Conservation (phyloP, 92 coral and sea anemone genomes). For the Actinernus sp. region DNA sequence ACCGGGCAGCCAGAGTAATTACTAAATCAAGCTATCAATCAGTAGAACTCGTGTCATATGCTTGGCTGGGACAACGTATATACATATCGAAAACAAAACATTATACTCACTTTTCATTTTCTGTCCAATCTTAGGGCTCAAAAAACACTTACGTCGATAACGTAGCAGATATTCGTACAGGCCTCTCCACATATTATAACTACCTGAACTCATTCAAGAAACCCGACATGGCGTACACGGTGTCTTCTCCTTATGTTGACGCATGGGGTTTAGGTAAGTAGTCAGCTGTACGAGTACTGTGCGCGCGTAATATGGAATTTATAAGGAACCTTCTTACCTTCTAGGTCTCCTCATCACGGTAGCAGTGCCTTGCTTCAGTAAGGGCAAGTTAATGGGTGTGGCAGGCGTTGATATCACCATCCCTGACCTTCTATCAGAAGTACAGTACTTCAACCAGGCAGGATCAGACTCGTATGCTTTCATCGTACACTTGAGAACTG, state of each 20-base stretch:
- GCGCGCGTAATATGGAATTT: too few species aligned
- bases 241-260: slow-evolving; percentile 79
- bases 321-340: too few species aligned
- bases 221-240: slow-evolving; percentile 4
- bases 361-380: slow-evolving; percentile 46
- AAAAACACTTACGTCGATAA: slow-evolving; percentile 10
- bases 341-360: slow-evolving; percentile 68
- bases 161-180: slow-evolving; percentile 9
- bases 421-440: slow-evolving; percentile 68
- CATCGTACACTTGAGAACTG: slow-evolving; percentile 32
- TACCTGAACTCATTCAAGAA: slow-evolving; percentile 30
- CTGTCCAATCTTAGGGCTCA: neutral
- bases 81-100: too few species aligned
- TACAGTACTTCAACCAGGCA: slow-evolving; percentile 57
- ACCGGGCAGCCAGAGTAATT: too few species aligned
- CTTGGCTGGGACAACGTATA: too few species aligned
- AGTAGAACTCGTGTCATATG: too few species aligned
- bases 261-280: slow-evolving; percentile 87
- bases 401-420: slow-evolving; percentile 67
- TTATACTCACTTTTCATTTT: neutral
- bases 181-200: slow-evolving; percentile 49
- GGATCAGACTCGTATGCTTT: slow-evolving; percentile 69
- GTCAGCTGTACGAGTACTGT: too few species aligned
- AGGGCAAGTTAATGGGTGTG: slow-evolving; percentile 45
- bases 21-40: too few species aligned